These are phyloP conservation scores for Porites cylindrica DNA, from an alignment of 92 coral and sea anemone genomes.

Conservation along the genomic window DNA sequence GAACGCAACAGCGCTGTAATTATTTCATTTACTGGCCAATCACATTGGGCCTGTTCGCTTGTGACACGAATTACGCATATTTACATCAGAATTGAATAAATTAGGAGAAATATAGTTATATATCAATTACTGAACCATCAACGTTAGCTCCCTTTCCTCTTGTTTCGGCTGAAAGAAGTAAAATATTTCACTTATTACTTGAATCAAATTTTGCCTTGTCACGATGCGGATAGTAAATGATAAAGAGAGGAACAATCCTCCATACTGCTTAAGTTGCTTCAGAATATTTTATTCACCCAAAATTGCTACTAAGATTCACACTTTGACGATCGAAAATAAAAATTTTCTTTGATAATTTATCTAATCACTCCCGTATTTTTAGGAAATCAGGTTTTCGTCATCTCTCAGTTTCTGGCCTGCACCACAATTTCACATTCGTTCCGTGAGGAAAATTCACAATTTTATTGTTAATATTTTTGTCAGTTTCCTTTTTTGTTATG, in stretches of 20 bases:
- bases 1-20: constrained; percentile 64
- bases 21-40: constrained; percentile 60
- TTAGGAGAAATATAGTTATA: constrained; percentile 3
- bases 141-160: not conserved
- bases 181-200: too few species aligned
- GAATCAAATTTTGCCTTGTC: too few species aligned
- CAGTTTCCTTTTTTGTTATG: not conserved
- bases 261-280: not conserved
- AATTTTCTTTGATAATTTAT: not conserved
- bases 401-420: not conserved
- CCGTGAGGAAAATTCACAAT: not conserved
- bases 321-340: not conserved
- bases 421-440: not conserved
- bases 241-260: not conserved
- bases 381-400: too few species aligned
- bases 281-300: not conserved
- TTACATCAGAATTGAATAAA: constrained; percentile 30
- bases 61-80: constrained; percentile 14
- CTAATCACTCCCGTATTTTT: too few species aligned
- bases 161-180: too few species aligned
- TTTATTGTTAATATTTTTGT: not conserved
- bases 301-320: not conserved
- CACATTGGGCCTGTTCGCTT: constrained; percentile 24
- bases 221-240: not conserved
- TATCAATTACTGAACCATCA: not conserved